Evolutionary conservation across 2,113 vertebrate species (phyloP).

Genomic region (Montifringilla adamsi): DNA sequence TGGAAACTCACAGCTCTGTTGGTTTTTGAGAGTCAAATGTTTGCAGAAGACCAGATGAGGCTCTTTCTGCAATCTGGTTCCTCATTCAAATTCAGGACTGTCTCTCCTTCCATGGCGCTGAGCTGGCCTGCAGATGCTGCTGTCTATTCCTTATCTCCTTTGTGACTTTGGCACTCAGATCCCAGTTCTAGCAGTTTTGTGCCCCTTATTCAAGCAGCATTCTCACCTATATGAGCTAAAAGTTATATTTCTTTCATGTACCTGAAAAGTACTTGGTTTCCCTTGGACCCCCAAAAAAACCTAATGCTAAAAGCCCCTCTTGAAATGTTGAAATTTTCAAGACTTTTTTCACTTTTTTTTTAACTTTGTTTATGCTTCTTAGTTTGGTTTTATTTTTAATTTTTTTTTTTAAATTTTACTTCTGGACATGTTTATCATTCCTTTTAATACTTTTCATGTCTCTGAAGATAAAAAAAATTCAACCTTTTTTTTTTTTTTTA

Average conservation of each 20-base stretch:
- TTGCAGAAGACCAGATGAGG: conserved; percentile 18
- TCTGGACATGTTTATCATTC: not conserved
- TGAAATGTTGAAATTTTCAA: not conserved
- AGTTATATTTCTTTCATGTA: not conserved
- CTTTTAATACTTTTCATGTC: not conserved
- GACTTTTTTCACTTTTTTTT: not conserved
- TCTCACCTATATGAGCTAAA: not conserved
- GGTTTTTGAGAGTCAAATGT: not conserved
- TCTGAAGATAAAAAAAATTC: not conserved
- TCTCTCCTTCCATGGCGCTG: not conserved
- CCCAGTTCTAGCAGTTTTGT: not conserved
- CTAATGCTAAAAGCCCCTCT: not conserved
- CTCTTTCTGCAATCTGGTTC: not conserved
- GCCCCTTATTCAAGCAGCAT: not conserved
- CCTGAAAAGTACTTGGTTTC: not conserved
- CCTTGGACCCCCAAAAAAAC: rapidly evolving
- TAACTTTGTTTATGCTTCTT: no score
- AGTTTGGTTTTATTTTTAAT: no score
- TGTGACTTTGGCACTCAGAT: not conserved
- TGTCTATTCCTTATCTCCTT: not conserved
- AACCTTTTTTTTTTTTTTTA: not conserved
- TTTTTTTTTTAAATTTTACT: not conserved
- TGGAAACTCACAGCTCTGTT: not conserved
- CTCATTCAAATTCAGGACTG: conserved; percentile 20
- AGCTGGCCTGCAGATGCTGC: not conserved